Evolutionary conservation across 2,113 vertebrate genomes (phyloP), one percentile per base, ranked within the genome.

Genomic region (Rhineura floridana): DNA sequence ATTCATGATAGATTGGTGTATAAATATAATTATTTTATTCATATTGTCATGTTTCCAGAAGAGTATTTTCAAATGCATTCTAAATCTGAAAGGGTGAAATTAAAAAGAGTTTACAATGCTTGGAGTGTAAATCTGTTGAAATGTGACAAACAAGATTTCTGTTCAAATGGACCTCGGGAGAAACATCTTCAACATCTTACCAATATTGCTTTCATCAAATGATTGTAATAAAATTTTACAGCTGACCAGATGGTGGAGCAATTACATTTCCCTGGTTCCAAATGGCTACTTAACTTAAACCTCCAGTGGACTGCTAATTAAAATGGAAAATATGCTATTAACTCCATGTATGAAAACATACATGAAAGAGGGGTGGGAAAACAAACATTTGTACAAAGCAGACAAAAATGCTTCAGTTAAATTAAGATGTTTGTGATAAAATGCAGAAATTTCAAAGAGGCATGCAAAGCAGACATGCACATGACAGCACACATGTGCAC

Each of bases 161-260:
- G 21, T 28, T 81, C 90, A 81, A 84, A 92, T 79, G 59, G 11
- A 44, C 72, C 75, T 83, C 55, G 67, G 85, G 67, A 62, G 73
- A 42, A 87, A 63, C 17, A 85, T 76, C 87, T 12, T 50, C 1
- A 6, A 42, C 42, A 90, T 88, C 83, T 91, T 91, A 69, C 19
- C 48, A 73, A 84, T 69, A 88, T 70, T 93, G 19, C 91, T 91
- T 95, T 63, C 55, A 88, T 95, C 90, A 89, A 92, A 82, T 88
- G 90, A 73, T 92, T 92, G 46, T 94, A 85, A 95, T 96, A 96
- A 97, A 96, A 95, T 97, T 93, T 97, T 96, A 87, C 89, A 93
- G 95, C 96, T 97, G 96, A 97, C 96, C 97, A 97, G 97, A 95
- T 97, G 97, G 96, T 97, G 96, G 96, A 97, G 97, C 96, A 97